phyloP scores from a whole-genome alignment of 37 sponge, comb jelly and placozoan genomes.

The Halisarca cf. caerulea region DNA sequence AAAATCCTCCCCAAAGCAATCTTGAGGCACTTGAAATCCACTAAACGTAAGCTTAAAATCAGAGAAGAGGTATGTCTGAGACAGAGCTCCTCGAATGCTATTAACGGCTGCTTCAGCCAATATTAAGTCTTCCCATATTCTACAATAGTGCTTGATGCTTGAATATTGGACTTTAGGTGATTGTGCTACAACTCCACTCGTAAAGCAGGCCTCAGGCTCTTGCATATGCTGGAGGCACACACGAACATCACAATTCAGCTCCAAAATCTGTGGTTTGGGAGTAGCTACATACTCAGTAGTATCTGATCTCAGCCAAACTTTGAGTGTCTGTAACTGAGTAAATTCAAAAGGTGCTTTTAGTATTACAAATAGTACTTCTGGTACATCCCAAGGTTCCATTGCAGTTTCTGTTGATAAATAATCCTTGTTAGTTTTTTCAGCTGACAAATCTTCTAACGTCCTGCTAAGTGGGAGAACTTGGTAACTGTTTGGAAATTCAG shows the following conservation, averaged over 20 bases:
- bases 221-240: constrained; percentile 69
- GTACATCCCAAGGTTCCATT: not conserved
- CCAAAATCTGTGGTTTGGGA: constrained; percentile 61
- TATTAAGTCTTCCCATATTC: constrained; percentile 55
- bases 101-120: constrained; percentile 64
- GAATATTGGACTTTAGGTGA: constrained; percentile 36
- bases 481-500: no score
- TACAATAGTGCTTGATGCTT: constrained; percentile 41
- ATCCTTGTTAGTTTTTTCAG: not conserved
- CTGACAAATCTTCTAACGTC: not conserved
- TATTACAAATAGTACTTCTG: not conserved
- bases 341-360: not conserved
- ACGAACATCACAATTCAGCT: constrained; percentile 43
- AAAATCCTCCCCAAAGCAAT: constrained; percentile 31
- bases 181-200: constrained; percentile 20
- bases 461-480: no score
- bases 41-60: constrained; percentile 47
- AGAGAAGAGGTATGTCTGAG: not conserved
- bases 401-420: not conserved
- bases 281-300: constrained; percentile 29
- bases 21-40: constrained; percentile 1
- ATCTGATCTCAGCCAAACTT: constrained; percentile 51
- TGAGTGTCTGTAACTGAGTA: constrained; percentile 19
- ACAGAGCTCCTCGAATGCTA: constrained; percentile 33
- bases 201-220: constrained; percentile 66